Conservation (phyloP, 2,113 vertebrate genomes). For the Tympanuchus pallidicinctus region DNA sequence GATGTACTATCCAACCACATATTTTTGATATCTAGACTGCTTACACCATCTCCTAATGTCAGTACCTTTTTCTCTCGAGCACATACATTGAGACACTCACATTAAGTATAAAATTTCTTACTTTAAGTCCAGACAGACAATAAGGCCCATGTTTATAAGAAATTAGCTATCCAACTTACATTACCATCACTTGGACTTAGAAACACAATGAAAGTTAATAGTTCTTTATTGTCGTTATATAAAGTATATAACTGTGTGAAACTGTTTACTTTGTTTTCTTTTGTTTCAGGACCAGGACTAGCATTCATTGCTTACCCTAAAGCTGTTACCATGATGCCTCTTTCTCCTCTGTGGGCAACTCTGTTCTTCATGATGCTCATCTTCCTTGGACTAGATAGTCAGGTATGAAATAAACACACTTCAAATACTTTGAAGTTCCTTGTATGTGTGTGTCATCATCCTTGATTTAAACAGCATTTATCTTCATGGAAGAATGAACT, state of each 20-base stretch:
- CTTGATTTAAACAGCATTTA: not conserved
- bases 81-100: not conserved
- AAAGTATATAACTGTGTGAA: not conserved
- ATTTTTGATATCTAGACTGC: not conserved
- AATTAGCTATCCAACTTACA: not conserved
- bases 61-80: not conserved
- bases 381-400: constrained; percentile 97
- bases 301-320: constrained; percentile 99
- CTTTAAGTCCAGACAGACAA: not conserved
- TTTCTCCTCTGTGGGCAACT: constrained; percentile 94
- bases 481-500: not conserved
- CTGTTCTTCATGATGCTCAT: constrained; percentile 99
- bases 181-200: not conserved
- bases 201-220: not conserved
- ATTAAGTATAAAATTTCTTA: not conserved
- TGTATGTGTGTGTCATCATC: not conserved
- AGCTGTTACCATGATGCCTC: constrained; percentile 99
- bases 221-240: not conserved
- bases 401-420: constrained; percentile 77
- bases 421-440: not conserved
- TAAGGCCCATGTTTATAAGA: not conserved
- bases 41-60: not conserved
- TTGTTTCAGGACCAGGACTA: constrained; percentile 89
- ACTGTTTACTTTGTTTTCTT: not conserved
- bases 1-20: not conserved